Conservation (phyloP, 1,140 invertebrate species). For the Brachystomella parvula region DNA sequence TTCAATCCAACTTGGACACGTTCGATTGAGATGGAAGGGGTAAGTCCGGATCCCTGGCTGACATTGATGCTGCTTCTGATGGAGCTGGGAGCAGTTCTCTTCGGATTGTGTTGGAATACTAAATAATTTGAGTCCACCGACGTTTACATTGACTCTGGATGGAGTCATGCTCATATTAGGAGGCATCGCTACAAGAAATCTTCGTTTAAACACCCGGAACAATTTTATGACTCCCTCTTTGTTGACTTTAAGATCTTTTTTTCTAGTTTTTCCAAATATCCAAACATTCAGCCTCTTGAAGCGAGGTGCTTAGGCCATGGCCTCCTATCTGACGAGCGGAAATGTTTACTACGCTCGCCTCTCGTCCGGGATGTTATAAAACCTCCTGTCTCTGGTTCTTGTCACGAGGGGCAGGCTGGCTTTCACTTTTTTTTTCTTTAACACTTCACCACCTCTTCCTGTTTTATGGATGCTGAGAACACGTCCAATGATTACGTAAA, state of each 20-base stretch:
- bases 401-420: too few relatives aligned
- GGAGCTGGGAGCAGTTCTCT: background rate
- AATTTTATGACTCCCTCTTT: background rate
- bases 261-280: conserved; percentile 5
- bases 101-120: background rate
- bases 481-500: background rate
- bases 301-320: too few relatives aligned
- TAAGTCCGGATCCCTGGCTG: too few relatives aligned
- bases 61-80: background rate
- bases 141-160: background rate
- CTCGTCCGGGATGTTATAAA: too few relatives aligned
- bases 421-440: background rate
- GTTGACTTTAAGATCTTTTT: conserved; percentile 4
- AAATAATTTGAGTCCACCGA: background rate
- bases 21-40: too few relatives aligned
- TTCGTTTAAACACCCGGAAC: background rate
- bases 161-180: background rate
- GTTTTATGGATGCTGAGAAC: background rate
- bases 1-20: too few relatives aligned
- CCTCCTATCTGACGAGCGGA: conserved; percentile 1
- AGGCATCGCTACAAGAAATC: background rate
- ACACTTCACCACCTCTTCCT: conserved; percentile 4
- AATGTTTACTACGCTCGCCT: too few relatives aligned
- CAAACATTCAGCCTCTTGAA: conserved; percentile 4
- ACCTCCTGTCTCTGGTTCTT: conserved; percentile 1